Conservation (phyloP, 2,888 invertebrate species). For the Euplexia lucipara region DNA sequence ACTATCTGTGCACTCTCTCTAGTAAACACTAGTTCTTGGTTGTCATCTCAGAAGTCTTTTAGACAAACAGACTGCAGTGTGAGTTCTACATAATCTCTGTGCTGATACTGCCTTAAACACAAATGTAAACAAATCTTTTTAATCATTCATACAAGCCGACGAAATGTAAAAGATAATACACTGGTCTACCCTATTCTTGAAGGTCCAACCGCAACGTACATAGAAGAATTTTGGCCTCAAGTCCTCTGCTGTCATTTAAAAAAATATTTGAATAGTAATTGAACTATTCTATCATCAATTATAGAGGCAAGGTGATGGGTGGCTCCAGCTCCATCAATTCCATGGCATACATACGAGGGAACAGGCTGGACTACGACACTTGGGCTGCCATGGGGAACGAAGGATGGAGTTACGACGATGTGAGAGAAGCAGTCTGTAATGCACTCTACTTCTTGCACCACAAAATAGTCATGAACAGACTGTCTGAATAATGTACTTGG, state of each 20-base stretch:
- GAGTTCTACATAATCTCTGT: background rate
- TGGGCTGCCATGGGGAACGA: slow-evolving; percentile 92
- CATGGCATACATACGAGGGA: slow-evolving; percentile 91
- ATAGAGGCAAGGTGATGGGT: slow-evolving; percentile 92
- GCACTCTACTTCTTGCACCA: slow-evolving; percentile 24
- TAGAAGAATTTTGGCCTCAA: background rate
- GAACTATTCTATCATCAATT: slow-evolving; percentile 39
- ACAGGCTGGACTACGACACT: slow-evolving; percentile 91
- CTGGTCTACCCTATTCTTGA: background rate
- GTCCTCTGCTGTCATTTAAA: too few relatives aligned
- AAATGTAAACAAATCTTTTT: too few relatives aligned
- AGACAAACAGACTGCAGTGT: background rate
- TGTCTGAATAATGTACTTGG: background rate
- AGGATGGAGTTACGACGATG: slow-evolving; percentile 92
- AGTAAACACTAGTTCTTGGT: too few relatives aligned
- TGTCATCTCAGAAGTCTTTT: too few relatives aligned
- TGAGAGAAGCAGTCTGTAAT: slow-evolving; percentile 59
- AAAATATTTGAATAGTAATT: too few relatives aligned
- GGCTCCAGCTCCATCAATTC: slow-evolving; percentile 93
- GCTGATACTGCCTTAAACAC: background rate
- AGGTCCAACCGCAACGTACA: background rate
- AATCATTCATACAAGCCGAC: background rate
- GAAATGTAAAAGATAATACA: too few relatives aligned
- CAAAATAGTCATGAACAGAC: background rate
- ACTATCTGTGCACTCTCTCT: too few relatives aligned